Evolutionary conservation across 30 jellyfish, hydroid and myxozoan species (phyloP).

Genomic region (Nemopilema nomurai): DNA sequence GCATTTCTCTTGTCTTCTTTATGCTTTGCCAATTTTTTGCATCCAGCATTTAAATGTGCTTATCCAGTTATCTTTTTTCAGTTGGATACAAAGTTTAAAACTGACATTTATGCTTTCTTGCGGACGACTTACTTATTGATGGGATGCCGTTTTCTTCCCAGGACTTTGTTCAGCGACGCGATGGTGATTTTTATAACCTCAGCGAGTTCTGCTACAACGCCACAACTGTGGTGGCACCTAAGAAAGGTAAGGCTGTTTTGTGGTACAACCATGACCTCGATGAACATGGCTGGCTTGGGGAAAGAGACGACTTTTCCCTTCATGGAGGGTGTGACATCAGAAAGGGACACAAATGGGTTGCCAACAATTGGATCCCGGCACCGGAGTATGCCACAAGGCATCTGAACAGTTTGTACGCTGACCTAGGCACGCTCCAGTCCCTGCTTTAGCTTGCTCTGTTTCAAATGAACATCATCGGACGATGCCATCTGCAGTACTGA

Average conservation of each 20-base stretch:
- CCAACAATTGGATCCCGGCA: slow-evolving; percentile 94
- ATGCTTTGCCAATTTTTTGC: no score
- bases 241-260: slow-evolving; percentile 93
- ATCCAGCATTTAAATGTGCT: no score
- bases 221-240: slow-evolving; percentile 84
- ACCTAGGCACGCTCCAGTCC: not conserved
- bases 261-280: slow-evolving; percentile 97
- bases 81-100: no score
- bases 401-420: slow-evolving; percentile 68
- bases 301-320: slow-evolving; percentile 77
- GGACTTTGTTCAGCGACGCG: slow-evolving; percentile 76
- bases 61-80: no score
- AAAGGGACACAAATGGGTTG: slow-evolving; percentile 96
- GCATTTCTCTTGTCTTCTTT: no score
- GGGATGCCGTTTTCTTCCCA: not conserved
- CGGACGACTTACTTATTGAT: no score
- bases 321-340: slow-evolving; percentile 97
- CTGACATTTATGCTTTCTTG: no score
- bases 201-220: slow-evolving; percentile 96
- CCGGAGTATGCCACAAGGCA: slow-evolving; percentile 82
- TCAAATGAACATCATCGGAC: no score
- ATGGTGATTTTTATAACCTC: slow-evolving; percentile 89
- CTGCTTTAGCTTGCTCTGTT: not conserved
- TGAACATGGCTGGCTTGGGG: slow-evolving; percentile 94
- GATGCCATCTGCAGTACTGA: no score